Evolutionary conservation across 2,113 vertebrate species (phyloP).

Genomic region (Chionis minor): DNA sequence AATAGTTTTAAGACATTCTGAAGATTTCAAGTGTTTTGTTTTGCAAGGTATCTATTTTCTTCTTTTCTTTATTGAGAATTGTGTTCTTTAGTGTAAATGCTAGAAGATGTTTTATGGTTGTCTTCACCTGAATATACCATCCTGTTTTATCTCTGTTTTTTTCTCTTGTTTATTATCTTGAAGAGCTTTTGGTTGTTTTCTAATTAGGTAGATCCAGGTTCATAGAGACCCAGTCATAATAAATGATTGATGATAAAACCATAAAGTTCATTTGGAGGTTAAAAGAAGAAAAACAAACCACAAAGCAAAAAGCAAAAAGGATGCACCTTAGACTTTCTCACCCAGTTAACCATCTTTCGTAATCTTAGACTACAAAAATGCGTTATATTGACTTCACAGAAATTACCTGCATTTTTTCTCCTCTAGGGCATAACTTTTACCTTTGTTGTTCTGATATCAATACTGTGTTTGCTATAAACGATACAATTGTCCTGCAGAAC

Average conservation of each 20-base stretch:
- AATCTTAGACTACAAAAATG: background rate
- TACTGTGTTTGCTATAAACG: background rate
- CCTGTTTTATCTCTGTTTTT: constrained; percentile 37
- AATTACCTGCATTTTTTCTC: background rate
- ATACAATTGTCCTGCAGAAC: background rate
- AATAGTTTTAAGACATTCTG: constrained; percentile 13
- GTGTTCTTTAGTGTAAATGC: constrained; percentile 14
- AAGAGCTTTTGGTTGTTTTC: constrained; percentile 24
- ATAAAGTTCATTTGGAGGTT: constrained; percentile 24
- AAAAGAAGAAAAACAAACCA: background rate
- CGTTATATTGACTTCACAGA: background rate
- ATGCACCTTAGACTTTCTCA: background rate
- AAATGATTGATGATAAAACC: background rate
- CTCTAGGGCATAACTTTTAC: background rate
- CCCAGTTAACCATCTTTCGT: background rate
- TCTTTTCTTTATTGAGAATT: background rate
- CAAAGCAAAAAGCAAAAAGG: background rate
- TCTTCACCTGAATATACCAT: constrained; percentile 16
- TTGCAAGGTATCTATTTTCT: background rate
- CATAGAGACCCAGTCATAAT: background rate
- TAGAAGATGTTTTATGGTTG: background rate
- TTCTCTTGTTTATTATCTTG: constrained; percentile 30
- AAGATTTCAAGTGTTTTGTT: background rate
- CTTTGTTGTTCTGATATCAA: background rate
- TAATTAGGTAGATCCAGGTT: constrained; percentile 37